These are phyloP conservation scores for Helostoma temminkii DNA, from an alignment of 2,797 vertebrate species.

Conservation along the genomic window DNA sequence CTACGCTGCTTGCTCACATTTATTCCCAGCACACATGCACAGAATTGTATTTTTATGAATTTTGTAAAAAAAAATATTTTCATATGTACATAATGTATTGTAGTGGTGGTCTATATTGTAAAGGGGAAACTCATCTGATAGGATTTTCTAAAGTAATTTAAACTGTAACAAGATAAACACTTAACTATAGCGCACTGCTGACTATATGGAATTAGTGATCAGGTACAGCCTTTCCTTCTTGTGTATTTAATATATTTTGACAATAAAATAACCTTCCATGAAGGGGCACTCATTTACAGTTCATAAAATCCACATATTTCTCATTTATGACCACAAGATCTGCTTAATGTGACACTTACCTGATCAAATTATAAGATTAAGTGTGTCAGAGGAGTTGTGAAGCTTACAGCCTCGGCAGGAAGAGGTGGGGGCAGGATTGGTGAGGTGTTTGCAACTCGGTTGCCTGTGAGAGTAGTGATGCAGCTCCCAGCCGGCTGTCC, in stretches of 20 bases:
- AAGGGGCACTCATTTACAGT: conserved; percentile 83
- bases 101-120: conserved; percentile 19
- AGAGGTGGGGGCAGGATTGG: conserved; percentile 13
- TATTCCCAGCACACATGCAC: conserved; percentile 30
- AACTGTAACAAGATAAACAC: conserved; percentile 53
- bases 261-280: conserved; percentile 86
- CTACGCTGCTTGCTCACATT: conserved; percentile 83
- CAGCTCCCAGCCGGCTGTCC: conserved; percentile 76
- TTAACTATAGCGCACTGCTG: conserved; percentile 53
- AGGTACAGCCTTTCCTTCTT: conserved; percentile 72
- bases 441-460: conserved; percentile 66
- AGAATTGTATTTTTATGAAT: conserved; percentile 9
- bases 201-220: conserved; percentile 65
- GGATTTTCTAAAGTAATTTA: conserved; percentile 44
- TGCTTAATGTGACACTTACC: conserved; percentile 83
- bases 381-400: conserved; percentile 78
- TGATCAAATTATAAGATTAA: conserved; percentile 82
- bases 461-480: conserved; percentile 74
- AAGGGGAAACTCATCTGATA: conserved; percentile 23
- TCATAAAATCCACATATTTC: conserved; percentile 85
- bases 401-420: conserved; percentile 43
- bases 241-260: conserved; percentile 85
- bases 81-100: background rate
- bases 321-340: conserved; percentile 79
- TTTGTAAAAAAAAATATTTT: conserved; percentile 15